Percentiles rank a stretch among this genome's conserved stretches.
Conservation (phyloP, 2,888 invertebrate species). For the Steinernema scapterisci region DNA sequence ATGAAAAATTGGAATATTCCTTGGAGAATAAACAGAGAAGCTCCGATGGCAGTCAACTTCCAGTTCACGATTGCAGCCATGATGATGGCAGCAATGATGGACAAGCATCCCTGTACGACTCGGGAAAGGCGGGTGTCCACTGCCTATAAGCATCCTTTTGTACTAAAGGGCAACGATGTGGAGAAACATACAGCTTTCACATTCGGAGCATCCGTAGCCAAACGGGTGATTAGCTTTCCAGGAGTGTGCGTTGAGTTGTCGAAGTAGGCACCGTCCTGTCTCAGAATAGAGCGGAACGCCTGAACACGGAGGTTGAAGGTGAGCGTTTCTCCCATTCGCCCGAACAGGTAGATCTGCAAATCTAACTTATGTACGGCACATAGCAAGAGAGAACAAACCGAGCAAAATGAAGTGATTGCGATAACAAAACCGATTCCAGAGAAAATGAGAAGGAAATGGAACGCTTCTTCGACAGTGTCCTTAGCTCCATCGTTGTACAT, state of each 20-base stretch:
- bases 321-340: constrained; percentile 54
- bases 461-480: constrained; percentile 38
- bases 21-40: constrained; percentile 36
- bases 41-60: constrained; percentile 38
- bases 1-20: constrained; percentile 41
- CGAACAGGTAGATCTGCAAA: constrained; percentile 38
- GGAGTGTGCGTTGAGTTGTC: constrained; percentile 47
- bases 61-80: constrained; percentile 38
- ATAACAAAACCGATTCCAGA: constrained; percentile 34
- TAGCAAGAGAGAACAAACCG: constrained; percentile 36
- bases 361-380: background rate
- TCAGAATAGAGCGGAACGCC: constrained; percentile 40
- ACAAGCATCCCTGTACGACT: constrained; percentile 40
- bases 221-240: constrained; percentile 45
- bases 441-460: constrained; percentile 39
- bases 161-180: constrained; percentile 40
- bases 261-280: constrained; percentile 46
- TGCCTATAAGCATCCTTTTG: constrained; percentile 50
- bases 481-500: constrained; percentile 56
- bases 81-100: constrained; percentile 39
- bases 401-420: constrained; percentile 34
- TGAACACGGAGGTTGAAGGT: constrained; percentile 57
- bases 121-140: constrained; percentile 39
- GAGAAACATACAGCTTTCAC: constrained; percentile 60
- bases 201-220: constrained; percentile 50